Base-by-base conservation (phyloP, 2,888 invertebrate species). In the Caenorhabditis becei region DNA sequence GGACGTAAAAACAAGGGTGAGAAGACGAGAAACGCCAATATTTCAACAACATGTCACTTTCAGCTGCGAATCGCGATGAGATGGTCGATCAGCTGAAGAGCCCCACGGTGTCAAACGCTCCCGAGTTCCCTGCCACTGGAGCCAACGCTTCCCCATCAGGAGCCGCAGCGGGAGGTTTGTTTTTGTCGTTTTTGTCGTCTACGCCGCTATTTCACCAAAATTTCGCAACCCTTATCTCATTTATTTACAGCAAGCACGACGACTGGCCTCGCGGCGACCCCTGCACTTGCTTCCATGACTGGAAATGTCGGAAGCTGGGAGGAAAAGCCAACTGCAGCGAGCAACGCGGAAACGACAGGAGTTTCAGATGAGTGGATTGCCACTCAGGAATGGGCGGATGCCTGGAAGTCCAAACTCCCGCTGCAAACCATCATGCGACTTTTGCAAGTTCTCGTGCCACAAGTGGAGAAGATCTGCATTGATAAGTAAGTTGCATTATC, bases 391-490 rank as follows among this genome's bases (percentile, higher is more conserved):
- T 99, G 98, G 98, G 97, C 93, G 79, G 94, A 94, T 87, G 94
- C 95, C 1, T 99, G 99, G 99, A 96, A 99, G 91, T 94, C 95
- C 83, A 97, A 98, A 92, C 93, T 99, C 85, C 99, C 99, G 7
- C 93, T 99, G 87, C 99, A 99, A 93, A 99, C 99, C 69, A 98
- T 99, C 89, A 99, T 99, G 98, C 93, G 99, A 87, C 94, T 99
- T 91, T 93, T 99, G 86, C 99, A 99, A 93, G 98, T 99, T 35
- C 93, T 99, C 5, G 99, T 99, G 85, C 99, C 99, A 67, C 99
- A 99, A 93, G 99, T 99, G 24, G 99, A 99, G 93, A 99, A 99
- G 93, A 99, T 99, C 89, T 99, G 99, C 93, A 99, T 99, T 91
- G 99, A 97, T 92, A 97, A 97, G 96, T 96, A 91, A 93, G 94